Evolutionary conservation across 2,113 vertebrate species (phyloP).

Genomic region (Morone chrysops): DNA sequence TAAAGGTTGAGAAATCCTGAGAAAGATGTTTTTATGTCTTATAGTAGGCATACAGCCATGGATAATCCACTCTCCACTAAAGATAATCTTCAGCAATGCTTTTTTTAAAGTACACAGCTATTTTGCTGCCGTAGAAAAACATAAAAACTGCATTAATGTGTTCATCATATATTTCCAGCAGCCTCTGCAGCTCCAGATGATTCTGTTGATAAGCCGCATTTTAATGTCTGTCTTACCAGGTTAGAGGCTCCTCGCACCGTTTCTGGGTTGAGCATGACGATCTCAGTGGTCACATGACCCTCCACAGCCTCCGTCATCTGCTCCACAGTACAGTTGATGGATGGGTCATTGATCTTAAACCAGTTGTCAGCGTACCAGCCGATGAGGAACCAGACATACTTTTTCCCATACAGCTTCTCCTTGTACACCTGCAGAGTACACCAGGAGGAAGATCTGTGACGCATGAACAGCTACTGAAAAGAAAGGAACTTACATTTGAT

Average conservation of each 20-base stretch:
- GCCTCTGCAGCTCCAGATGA: not conserved
- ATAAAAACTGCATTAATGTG: not conserved
- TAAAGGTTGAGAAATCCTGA: not conserved
- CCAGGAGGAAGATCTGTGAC: not conserved
- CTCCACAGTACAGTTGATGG: constrained; percentile 93
- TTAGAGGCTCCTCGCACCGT: constrained; percentile 93
- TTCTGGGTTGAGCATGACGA: constrained; percentile 94
- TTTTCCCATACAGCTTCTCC: constrained; percentile 94
- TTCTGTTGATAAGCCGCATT: not conserved
- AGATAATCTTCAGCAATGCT: too few species aligned
- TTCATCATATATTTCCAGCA: not conserved
- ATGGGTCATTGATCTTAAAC: constrained; percentile 91
- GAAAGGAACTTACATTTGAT: too few species aligned
- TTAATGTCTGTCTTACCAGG: constrained; percentile 81
- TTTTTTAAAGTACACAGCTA: not conserved
- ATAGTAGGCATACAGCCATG: not conserved
- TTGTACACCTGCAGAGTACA: constrained; percentile 88
- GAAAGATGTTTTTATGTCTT: not conserved
- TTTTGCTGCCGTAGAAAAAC: not conserved
- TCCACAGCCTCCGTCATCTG: constrained; percentile 93
- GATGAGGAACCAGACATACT: constrained; percentile 94
- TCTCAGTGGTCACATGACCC: constrained; percentile 94
- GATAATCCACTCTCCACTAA: not conserved
- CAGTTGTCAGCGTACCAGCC: constrained; percentile 96
- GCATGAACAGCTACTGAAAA: not conserved